A percentile compares a stretch with the other conserved stretches of the same genome.
phyloP scores from a whole-genome alignment of 2,888 invertebrate species.

The Pseudococcus longispinus region DNA sequence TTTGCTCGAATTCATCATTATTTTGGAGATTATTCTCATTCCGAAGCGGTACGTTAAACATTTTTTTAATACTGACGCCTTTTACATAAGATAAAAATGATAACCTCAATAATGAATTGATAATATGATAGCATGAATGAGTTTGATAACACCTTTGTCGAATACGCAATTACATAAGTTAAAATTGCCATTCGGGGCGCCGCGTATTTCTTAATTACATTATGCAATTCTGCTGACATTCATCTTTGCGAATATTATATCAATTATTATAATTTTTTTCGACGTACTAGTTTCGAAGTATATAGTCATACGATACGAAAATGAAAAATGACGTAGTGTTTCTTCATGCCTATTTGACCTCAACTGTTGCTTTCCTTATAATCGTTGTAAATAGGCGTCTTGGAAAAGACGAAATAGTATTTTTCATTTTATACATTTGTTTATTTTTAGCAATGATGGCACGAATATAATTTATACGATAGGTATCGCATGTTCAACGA shows the following conservation, averaged over 20 bases:
- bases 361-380: constrained; percentile 9
- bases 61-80: neutral
- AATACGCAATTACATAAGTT: no score
- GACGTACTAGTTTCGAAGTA: neutral
- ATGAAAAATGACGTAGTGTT: constrained; percentile 16
- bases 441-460: constrained; percentile 31
- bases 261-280: neutral
- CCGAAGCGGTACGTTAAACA: neutral
- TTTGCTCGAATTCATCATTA: neutral
- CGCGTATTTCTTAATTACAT: no score
- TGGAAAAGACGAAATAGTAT: neutral
- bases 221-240: neutral
- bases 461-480: constrained; percentile 12
- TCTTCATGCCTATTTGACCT: constrained; percentile 23
- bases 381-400: constrained; percentile 24
- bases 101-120: neutral
- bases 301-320: neutral
- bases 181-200: no score
- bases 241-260: neutral
- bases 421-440: neutral
- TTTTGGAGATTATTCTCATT: neutral
- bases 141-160: neutral
- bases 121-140: neutral
- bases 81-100: neutral
- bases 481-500: neutral